Evolutionary conservation across 1,140 invertebrate species (phyloP).

Genomic region (Anastrepha ludens): DNA sequence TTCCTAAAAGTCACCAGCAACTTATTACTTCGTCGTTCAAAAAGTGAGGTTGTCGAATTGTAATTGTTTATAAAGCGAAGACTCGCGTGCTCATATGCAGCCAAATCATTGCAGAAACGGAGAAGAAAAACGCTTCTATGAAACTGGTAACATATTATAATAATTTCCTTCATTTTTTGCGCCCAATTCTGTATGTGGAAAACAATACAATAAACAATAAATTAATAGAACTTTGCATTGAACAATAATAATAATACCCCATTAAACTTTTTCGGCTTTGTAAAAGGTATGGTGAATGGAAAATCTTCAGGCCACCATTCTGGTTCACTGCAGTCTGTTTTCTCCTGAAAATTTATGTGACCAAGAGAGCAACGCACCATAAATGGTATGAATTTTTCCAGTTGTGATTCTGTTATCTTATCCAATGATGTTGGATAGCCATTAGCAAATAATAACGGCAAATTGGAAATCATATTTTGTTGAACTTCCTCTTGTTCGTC

Average conservation of each 20-base stretch:
- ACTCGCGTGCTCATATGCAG: conserved; percentile 79
- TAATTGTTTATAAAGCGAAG: conserved; percentile 83
- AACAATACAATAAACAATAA: conserved; percentile 43
- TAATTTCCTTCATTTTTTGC: conserved; percentile 79
- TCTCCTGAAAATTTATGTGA: conserved; percentile 77
- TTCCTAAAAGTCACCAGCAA: conserved; percentile 84
- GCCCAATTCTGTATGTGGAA: conserved; percentile 76
- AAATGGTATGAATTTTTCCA: conserved; percentile 83
- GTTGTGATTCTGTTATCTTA: conserved; percentile 78
- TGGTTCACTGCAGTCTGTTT: conserved; percentile 75
- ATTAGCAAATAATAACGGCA: conserved; percentile 82
- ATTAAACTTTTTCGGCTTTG: conserved; percentile 75
- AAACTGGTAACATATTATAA: conserved; percentile 82
- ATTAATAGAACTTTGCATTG: background rate
- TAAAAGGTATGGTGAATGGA: conserved; percentile 79
- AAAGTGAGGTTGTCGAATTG: conserved; percentile 83
- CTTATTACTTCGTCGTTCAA: conserved; percentile 79
- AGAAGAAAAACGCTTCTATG: conserved; percentile 83
- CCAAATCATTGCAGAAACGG: conserved; percentile 82
- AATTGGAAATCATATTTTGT: conserved; percentile 75
- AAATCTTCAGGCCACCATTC: conserved; percentile 83
- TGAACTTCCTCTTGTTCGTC: conserved; percentile 70
- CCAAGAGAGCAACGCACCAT: conserved; percentile 85
- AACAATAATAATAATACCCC: conserved; percentile 72
- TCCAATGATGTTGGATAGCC: conserved; percentile 82